A percentile compares a stretch with the other conserved stretches of the same genome.
Evolutionary conservation across 2,113 vertebrate genomes (phyloP).

Genomic region (Ochotona princeps): DNA sequence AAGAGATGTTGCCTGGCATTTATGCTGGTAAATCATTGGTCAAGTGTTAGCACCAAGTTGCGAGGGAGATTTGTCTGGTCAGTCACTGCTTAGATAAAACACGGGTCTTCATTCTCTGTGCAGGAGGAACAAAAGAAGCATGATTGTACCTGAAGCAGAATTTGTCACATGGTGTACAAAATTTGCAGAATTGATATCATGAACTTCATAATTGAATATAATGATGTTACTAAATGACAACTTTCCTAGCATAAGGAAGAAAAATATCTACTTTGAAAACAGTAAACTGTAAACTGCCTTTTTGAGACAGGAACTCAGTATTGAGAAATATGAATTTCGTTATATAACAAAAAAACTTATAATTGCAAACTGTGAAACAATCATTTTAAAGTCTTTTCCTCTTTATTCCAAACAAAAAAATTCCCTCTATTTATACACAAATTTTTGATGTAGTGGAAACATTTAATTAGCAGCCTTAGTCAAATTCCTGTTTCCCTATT

Average conservation of each 20-base stretch:
- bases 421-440: neutral
- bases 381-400: neutral
- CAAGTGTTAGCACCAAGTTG: neutral
- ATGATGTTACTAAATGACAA: neutral
- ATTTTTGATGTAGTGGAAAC: neutral
- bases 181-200: neutral
- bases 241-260: neutral
- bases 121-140: neutral
- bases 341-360: slow-evolving; percentile 14
- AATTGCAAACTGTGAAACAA: slow-evolving; percentile 3
- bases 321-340: neutral
- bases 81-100: neutral
- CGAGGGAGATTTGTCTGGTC: neutral
- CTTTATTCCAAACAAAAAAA: neutral
- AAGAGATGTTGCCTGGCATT: neutral
- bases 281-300: neutral
- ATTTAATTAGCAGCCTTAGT: neutral
- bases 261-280: neutral
- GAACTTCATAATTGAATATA: neutral
- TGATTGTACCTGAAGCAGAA: too few species aligned
- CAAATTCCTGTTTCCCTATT: neutral
- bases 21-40: neutral
- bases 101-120: neutral
- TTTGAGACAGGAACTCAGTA: neutral
- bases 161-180: neutral